Conservation (phyloP, 2,113 vertebrate species). For the Okapia johnstoni region DNA sequence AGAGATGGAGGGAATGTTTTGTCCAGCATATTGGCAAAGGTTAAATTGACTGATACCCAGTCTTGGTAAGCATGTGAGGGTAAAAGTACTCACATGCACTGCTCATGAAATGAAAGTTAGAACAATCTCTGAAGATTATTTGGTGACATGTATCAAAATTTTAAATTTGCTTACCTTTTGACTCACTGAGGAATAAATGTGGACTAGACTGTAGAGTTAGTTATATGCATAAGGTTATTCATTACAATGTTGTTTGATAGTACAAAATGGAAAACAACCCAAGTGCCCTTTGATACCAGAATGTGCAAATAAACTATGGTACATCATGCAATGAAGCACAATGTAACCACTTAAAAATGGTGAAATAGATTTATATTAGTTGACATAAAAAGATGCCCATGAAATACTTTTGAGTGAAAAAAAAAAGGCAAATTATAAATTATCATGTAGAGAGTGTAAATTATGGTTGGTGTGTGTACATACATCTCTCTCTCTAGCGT, state of each 20-base stretch:
- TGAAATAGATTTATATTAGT: not conserved
- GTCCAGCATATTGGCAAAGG: not conserved
- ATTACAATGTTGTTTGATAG: not conserved
- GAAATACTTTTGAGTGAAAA: not conserved
- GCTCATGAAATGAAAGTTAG: not conserved
- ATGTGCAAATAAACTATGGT: not conserved
- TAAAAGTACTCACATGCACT: not conserved
- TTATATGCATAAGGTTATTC: not conserved
- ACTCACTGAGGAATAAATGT: not conserved
- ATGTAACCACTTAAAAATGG: conserved; percentile 16
- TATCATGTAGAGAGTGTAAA: not conserved
- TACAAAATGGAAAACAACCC: conserved; percentile 15
- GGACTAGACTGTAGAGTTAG: not conserved
- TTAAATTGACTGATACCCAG: not conserved
- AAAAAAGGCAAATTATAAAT: not conserved
- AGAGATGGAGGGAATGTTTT: not conserved
- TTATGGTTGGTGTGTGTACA: not conserved
- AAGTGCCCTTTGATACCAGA: not conserved
- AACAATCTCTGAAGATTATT: not conserved
- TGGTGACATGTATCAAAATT: not conserved
- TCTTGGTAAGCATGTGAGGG: not conserved
- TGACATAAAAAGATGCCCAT: not conserved
- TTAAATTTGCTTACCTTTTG: not conserved
- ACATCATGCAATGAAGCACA: not conserved
- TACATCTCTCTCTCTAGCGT: not conserved